Evolutionary conservation across 2,888 invertebrate genomes (phyloP).

Genomic region (Campoplex nolae): DNA sequence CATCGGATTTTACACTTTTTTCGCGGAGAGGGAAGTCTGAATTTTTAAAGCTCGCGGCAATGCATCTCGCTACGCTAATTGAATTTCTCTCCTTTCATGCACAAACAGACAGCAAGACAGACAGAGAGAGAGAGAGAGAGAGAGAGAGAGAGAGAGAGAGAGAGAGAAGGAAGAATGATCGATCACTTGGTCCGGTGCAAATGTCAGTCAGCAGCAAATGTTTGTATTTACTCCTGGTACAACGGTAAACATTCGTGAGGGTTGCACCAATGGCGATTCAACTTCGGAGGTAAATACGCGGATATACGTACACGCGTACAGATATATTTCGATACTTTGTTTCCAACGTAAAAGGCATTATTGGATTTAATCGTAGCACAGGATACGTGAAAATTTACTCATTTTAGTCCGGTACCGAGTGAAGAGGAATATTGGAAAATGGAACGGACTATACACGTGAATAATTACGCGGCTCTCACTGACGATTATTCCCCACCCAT

Average conservation of each 20-base stretch:
- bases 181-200: slow-evolving; percentile 30
- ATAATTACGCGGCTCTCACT: slow-evolving; percentile 27
- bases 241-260: slow-evolving; percentile 31
- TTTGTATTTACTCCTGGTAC: slow-evolving; percentile 46
- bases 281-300: background rate
- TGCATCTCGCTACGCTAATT: slow-evolving; percentile 30
- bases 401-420: background rate
- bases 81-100: slow-evolving; percentile 23
- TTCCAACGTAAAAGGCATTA: slow-evolving; percentile 31
- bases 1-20: background rate
- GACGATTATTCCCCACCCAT: background rate
- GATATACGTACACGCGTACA: background rate
- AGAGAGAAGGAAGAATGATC: slow-evolving; percentile 11
- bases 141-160: background rate
- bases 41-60: slow-evolving; percentile 23
- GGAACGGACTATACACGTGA: slow-evolving; percentile 13
- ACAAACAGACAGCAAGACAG: background rate
- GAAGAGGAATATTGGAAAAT: slow-evolving; percentile 38
- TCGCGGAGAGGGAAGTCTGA: background rate
- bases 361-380: slow-evolving; percentile 37
- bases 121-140: slow-evolving; percentile 2
- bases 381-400: slow-evolving; percentile 1
- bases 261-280: slow-evolving; percentile 26
- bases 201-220: slow-evolving; percentile 32
- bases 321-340: slow-evolving; percentile 29